A percentile compares a stretch with the other conserved stretches of the same genome.
phyloP scores from a whole-genome alignment of 2,888 invertebrate species.

The Drosophila infuscata region DNA sequence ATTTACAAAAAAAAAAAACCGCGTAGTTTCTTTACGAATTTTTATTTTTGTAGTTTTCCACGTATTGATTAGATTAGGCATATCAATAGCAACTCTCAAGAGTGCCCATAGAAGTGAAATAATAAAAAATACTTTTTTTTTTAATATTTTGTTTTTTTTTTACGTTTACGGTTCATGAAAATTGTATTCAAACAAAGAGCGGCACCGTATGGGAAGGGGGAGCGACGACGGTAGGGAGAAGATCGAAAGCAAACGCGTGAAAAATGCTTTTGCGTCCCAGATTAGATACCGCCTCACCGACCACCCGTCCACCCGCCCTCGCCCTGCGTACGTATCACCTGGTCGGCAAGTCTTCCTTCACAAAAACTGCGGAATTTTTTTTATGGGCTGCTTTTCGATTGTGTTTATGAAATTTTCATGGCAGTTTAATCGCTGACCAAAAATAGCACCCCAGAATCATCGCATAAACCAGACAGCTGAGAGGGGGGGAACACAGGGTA shows the following conservation, averaged over 20 bases:
- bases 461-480: background rate
- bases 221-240: background rate
- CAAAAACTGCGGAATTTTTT: conserved; percentile 53
- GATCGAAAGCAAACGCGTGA: conserved; percentile 15
- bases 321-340: background rate
- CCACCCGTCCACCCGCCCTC: background rate
- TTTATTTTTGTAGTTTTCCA: background rate
- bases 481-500: background rate
- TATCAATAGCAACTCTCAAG: conserved; percentile 12
- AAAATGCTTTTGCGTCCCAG: conserved; percentile 56
- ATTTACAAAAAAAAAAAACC: background rate
- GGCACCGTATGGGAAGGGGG: background rate
- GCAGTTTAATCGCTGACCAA: conserved; percentile 56
- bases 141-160: conserved; percentile 5
- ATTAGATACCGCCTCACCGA: conserved; percentile 52
- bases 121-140: background rate
- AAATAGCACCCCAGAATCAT: conserved; percentile 33
- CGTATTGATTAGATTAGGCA: conserved; percentile 39
- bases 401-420: conserved; percentile 58
- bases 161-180: conserved; percentile 1
- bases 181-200: conserved; percentile 5
- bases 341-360: background rate
- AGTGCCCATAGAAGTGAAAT: conserved; percentile 10
- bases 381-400: conserved; percentile 37
- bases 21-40: background rate